These are phyloP conservation scores for Haliclystus octoradiatus DNA, from an alignment of 30 jellyfish, hydroid and myxozoan species.

Conservation along the genomic window DNA sequence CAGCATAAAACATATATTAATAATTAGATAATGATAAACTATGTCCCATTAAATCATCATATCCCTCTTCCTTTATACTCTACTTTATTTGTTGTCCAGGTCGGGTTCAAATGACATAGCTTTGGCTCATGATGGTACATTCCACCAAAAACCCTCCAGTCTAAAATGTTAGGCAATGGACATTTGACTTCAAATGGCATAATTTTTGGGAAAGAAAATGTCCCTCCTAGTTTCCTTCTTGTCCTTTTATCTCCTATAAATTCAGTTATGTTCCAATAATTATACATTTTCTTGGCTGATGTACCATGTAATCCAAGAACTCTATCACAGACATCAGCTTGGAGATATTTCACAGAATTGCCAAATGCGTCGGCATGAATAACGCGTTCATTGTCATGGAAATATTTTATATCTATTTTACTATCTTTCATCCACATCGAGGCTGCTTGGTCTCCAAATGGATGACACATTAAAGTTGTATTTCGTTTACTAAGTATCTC, in stretches of 20 bases:
- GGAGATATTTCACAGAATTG: slow-evolving; percentile 7
- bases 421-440: slow-evolving; percentile 78
- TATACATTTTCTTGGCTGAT: slow-evolving; percentile 48
- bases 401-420: slow-evolving; percentile 41
- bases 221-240: too few species aligned
- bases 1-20: too few species aligned
- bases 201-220: too few species aligned
- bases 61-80: too few species aligned
- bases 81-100: slow-evolving; percentile 2
- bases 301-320: slow-evolving; percentile 79
- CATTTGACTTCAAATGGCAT: too few species aligned
- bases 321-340: slow-evolving; percentile 39
- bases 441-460: slow-evolving; percentile 94
- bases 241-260: too few species aligned
- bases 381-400: slow-evolving; percentile 73
- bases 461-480: slow-evolving; percentile 76
- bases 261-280: slow-evolving; percentile 58
- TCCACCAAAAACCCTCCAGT: slow-evolving; percentile 12
- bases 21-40: too few species aligned
- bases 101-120: slow-evolving; percentile 7
- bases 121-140: slow-evolving; percentile 31
- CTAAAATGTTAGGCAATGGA: too few species aligned
- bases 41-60: too few species aligned
- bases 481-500: slow-evolving; percentile 56
- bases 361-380: slow-evolving; percentile 61